Conservation (phyloP, 2,888 invertebrate species). For the Nezara viridula region DNA sequence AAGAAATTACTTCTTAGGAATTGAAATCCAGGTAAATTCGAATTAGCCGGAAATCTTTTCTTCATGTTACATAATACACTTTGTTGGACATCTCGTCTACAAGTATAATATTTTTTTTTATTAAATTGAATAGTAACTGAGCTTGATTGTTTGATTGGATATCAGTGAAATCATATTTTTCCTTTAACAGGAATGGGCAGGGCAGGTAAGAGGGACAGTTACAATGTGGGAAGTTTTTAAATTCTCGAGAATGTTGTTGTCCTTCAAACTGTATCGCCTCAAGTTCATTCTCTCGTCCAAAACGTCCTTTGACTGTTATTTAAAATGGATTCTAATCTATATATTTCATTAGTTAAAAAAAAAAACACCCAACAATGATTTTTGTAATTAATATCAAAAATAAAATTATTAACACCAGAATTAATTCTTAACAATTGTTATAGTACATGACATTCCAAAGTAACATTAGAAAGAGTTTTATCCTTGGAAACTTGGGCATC, state of each 20-base stretch:
- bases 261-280: constrained; percentile 29
- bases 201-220: not conserved
- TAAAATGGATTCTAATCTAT: not conserved
- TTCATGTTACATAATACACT: not conserved
- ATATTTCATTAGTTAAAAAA: too few species aligned
- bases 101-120: not conserved
- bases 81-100: not conserved
- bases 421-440: too few species aligned
- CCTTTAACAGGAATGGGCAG: not conserved
- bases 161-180: not conserved
- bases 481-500: too few species aligned
- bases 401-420: too few species aligned
- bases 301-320: not conserved
- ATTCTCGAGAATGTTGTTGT: constrained; percentile 24
- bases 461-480: too few species aligned
- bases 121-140: not conserved
- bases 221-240: constrained; percentile 4
- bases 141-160: not conserved
- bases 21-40: not conserved
- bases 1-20: not conserved
- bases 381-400: too few species aligned
- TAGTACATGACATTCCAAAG: too few species aligned
- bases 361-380: too few species aligned
- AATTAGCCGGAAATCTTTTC: not conserved
- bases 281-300: not conserved